These are phyloP conservation scores for Meandrina meandrites DNA, from an alignment of 92 coral and sea anemone species.

Conservation along the genomic window DNA sequence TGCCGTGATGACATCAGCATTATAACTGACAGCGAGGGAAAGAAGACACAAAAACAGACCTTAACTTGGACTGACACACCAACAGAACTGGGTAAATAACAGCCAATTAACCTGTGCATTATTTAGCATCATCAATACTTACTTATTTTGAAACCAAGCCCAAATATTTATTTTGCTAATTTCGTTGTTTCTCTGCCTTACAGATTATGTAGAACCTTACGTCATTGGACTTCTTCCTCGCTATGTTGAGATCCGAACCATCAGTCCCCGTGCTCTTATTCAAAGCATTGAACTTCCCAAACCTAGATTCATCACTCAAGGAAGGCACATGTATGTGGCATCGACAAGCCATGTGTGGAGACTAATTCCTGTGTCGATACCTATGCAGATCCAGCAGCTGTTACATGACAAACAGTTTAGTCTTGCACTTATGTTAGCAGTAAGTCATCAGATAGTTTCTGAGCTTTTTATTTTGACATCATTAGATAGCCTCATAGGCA, in stretches of 20 bases:
- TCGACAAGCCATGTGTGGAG: conserved; percentile 96
- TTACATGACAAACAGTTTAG: conserved; percentile 94
- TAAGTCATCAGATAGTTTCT: conserved; percentile 50
- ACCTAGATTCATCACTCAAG: conserved; percentile 81
- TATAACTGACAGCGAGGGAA: conserved; percentile 92
- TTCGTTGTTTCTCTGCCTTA: neutral
- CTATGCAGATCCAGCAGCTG: conserved; percentile 97
- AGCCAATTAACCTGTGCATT: neutral
- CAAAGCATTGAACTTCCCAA: conserved; percentile 95
- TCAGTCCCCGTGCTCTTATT: conserved; percentile 87
- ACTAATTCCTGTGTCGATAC: conserved; percentile 93
- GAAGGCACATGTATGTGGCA: conserved; percentile 89
- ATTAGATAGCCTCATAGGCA: too few species aligned
- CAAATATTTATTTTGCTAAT: neutral
- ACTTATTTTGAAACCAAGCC: neutral
- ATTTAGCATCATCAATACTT: neutral
- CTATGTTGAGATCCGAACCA: conserved; percentile 93
- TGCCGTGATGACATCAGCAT: conserved; percentile 99
- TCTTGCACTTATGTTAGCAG: conserved; percentile 94
- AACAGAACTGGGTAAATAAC: conserved; percentile 74
- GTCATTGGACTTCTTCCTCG: conserved; percentile 92
- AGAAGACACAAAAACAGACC: conserved; percentile 82
- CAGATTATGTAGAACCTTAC: conserved; percentile 89
- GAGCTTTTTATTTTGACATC: neutral
- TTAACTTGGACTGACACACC: conserved; percentile 98